Conservation (phyloP, 2,888 invertebrate species). For the Iselma pallidipennis region DNA sequence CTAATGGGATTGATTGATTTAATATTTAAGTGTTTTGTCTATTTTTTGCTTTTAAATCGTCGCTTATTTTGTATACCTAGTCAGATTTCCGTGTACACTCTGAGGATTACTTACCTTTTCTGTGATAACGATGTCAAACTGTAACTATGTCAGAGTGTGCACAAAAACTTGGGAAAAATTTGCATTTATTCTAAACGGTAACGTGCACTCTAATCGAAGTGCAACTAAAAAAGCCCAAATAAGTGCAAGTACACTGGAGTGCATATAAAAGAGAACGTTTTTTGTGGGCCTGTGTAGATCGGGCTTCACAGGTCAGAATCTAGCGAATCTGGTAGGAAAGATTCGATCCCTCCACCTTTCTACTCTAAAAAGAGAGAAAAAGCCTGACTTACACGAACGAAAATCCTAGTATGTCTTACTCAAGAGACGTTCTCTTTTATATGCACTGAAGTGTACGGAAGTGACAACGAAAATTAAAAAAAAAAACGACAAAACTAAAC, state of each 20-base stretch:
- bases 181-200: background rate
- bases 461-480: conserved; percentile 50
- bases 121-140: too few relatives aligned
- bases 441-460: too few relatives aligned
- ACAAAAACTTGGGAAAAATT: background rate
- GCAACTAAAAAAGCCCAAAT: background rate
- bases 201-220: background rate
- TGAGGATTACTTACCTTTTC: background rate
- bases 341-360: too few relatives aligned
- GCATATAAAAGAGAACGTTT: background rate
- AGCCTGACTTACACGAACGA: too few relatives aligned
- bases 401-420: too few relatives aligned
- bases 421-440: too few relatives aligned
- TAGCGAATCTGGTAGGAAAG: too few relatives aligned
- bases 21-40: background rate
- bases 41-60: too few relatives aligned
- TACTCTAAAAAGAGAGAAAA: too few relatives aligned
- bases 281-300: too few relatives aligned
- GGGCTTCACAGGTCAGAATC: too few relatives aligned
- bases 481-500: conserved; percentile 58
- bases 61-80: too few relatives aligned
- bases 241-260: background rate
- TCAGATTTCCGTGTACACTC: background rate
- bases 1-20: conserved; percentile 26
- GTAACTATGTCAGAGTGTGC: background rate